A percentile compares a stretch with the other conserved stretches of the same genome.
Conservation (phyloP, 2,888 invertebrate genomes). For the Diloba caeruleocephala region DNA sequence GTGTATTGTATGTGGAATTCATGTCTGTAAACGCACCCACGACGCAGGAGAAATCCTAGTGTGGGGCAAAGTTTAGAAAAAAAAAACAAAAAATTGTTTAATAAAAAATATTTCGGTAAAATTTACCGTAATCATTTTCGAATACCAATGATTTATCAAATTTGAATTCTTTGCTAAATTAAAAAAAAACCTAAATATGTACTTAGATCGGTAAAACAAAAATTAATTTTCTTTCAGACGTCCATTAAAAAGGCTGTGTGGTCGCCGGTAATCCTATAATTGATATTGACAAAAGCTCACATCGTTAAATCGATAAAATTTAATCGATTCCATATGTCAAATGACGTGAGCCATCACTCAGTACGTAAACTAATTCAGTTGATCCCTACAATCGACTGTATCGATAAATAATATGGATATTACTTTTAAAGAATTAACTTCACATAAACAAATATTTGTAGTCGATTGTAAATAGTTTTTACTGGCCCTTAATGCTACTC, state of each 20-base stretch:
- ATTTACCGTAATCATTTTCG: too few relatives aligned
- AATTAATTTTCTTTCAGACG: not conserved
- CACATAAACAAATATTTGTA: constrained; percentile 69
- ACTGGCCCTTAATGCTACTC: constrained; percentile 57
- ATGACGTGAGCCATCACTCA: constrained; percentile 42
- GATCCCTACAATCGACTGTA: constrained; percentile 58
- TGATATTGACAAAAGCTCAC: constrained; percentile 51
- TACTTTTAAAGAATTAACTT: constrained; percentile 51
- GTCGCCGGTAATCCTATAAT: constrained; percentile 49
- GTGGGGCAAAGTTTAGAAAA: too few relatives aligned
- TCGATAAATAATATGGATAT: constrained; percentile 55
- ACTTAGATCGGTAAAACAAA: too few relatives aligned
- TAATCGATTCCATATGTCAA: constrained; percentile 64
- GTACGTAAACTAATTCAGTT: constrained; percentile 47
- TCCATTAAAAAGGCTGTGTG: constrained; percentile 37
- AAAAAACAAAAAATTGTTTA: too few relatives aligned
- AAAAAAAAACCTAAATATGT: too few relatives aligned
- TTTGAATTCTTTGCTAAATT: too few relatives aligned
- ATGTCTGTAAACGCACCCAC: too few relatives aligned
- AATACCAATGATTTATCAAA: too few relatives aligned
- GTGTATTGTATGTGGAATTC: too few relatives aligned
- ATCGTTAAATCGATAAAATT: constrained; percentile 58
- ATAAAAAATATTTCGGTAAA: too few relatives aligned
- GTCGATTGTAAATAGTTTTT: constrained; percentile 69
- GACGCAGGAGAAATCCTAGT: too few relatives aligned